Conservation (phyloP, 2,888 invertebrate genomes). For the Drosophila kuntzei region DNA sequence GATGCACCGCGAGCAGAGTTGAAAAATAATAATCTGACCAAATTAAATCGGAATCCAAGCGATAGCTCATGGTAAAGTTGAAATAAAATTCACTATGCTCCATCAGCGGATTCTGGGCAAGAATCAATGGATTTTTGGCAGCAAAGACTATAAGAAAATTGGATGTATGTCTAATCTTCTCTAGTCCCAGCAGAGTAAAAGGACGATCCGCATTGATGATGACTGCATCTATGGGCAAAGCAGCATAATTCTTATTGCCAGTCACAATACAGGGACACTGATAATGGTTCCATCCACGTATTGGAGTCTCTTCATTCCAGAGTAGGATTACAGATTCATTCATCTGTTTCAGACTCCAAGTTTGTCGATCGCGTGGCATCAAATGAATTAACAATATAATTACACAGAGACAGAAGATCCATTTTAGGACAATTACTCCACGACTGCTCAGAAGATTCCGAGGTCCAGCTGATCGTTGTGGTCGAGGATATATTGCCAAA, state of each 20-base stretch:
- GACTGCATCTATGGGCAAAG: slow-evolving; percentile 44
- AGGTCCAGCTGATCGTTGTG: slow-evolving; percentile 29
- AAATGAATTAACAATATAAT: slow-evolving; percentile 16
- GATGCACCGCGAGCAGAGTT: not conserved
- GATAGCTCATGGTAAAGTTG: slow-evolving; percentile 66
- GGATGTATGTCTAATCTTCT: not conserved
- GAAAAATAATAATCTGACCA: slow-evolving; percentile 56
- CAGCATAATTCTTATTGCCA: not conserved
- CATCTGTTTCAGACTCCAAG: not conserved
- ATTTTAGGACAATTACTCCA: slow-evolving; percentile 10
- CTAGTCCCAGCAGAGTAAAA: slow-evolving; percentile 36
- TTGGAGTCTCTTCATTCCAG: slow-evolving; percentile 48
- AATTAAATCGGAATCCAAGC: slow-evolving; percentile 59
- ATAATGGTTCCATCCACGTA: slow-evolving; percentile 9
- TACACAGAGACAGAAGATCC: slow-evolving; percentile 6
- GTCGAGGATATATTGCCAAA: slow-evolving; percentile 32
- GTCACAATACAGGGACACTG: slow-evolving; percentile 61
- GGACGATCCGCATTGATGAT: slow-evolving; percentile 53
- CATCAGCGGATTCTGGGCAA: not conserved
- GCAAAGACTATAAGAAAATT: slow-evolving; percentile 48
- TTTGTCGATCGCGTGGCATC: slow-evolving; percentile 9
- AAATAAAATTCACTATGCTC: slow-evolving; percentile 15
- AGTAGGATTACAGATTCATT: slow-evolving; percentile 43
- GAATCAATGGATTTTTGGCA: slow-evolving; percentile 22
- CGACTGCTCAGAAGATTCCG: not conserved